Evolutionary conservation across 1,140 invertebrate genomes (phyloP).

Genomic region (Parasteatoda tepidariorum): DNA sequence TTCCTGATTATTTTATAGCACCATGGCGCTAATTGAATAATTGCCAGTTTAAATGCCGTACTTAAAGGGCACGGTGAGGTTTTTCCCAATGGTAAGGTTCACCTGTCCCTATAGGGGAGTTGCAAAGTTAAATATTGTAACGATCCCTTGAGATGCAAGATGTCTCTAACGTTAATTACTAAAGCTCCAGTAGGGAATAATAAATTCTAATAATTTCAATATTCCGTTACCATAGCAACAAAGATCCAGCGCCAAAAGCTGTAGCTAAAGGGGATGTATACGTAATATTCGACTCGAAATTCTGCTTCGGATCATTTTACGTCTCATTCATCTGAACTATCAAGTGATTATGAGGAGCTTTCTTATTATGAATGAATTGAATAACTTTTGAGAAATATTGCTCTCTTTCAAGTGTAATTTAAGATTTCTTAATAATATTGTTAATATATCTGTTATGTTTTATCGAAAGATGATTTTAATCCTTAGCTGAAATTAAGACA

Average conservation of each 20-base stretch:
- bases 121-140: constrained; percentile 59
- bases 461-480: no score
- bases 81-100: constrained; percentile 46
- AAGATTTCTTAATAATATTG: no score
- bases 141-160: constrained; percentile 42
- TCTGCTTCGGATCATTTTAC: not conserved
- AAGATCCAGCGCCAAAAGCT: constrained; percentile 3
- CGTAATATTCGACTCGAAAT: constrained; percentile 15
- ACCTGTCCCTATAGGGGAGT: constrained; percentile 9
- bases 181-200: constrained; percentile 59
- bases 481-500: no score
- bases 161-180: constrained; percentile 59
- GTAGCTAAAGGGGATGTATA: constrained; percentile 51
- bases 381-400: no score
- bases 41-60: constrained; percentile 56
- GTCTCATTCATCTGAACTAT: not conserved
- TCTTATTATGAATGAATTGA: no score
- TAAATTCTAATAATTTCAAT: constrained; percentile 61
- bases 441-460: no score
- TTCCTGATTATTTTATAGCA: constrained; percentile 37
- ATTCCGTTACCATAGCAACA: constrained; percentile 56
- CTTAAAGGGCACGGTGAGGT: constrained; percentile 16
- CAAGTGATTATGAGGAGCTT: not conserved
- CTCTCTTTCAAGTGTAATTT: no score
- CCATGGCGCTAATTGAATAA: constrained; percentile 54